Conservation (phyloP, 1,140 invertebrate genomes). For the Gryon sp. region DNA sequence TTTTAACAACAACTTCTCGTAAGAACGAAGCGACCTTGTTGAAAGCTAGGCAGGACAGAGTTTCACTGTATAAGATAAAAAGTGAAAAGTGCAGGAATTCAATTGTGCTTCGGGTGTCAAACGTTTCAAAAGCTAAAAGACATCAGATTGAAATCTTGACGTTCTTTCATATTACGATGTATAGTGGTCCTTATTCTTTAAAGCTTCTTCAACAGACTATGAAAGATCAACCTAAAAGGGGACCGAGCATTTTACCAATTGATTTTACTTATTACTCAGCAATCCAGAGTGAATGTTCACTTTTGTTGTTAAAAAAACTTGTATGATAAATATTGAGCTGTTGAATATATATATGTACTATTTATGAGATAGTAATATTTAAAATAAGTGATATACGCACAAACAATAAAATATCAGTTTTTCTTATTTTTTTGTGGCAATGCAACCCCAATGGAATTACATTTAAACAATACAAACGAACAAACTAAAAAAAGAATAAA, state of each 20-base stretch:
- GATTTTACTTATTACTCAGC: too few relatives aligned
- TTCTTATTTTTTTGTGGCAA: too few relatives aligned
- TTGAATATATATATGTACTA: too few relatives aligned
- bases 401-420: too few relatives aligned
- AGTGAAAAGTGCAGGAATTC: constrained; percentile 49
- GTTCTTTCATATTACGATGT: constrained; percentile 25
- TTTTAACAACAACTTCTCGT: constrained; percentile 13
- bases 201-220: constrained; percentile 9
- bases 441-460: too few relatives aligned
- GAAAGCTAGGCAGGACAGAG: constrained; percentile 18
- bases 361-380: too few relatives aligned
- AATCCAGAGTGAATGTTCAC: too few relatives aligned
- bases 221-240: neutral
- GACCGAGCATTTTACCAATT: neutral
- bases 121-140: constrained; percentile 37
- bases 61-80: constrained; percentile 52
- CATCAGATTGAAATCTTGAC: constrained; percentile 51
- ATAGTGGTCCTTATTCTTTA: constrained; percentile 12
- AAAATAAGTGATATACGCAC: too few relatives aligned
- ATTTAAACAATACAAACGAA: too few relatives aligned
- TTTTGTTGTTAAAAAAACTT: too few relatives aligned
- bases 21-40: constrained; percentile 30
- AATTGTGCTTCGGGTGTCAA: constrained; percentile 42
- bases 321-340: too few relatives aligned
- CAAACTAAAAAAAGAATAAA: too few relatives aligned